phyloP scores from a whole-genome alignment of 2,888 invertebrate genomes.

The Drepana falcataria region DNA sequence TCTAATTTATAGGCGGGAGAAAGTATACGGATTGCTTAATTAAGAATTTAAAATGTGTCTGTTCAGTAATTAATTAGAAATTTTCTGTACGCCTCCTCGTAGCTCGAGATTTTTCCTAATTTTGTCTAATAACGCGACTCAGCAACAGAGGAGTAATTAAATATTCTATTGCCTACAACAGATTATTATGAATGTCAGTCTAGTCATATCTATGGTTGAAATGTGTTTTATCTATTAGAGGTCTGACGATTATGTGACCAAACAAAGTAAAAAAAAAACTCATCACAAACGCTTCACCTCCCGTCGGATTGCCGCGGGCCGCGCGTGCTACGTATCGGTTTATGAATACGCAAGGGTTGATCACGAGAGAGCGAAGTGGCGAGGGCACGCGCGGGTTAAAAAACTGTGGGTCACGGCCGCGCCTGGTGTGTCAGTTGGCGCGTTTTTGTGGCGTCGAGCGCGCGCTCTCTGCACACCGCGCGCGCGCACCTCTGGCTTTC shows the following conservation, averaged over 20 bases:
- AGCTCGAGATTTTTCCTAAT: slow-evolving; percentile 36
- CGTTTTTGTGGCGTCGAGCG: slow-evolving; percentile 48
- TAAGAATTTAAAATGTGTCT: slow-evolving; percentile 78
- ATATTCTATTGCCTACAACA: neutral
- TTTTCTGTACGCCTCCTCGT: slow-evolving; percentile 51
- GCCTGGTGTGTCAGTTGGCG: slow-evolving; percentile 46
- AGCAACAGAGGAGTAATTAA: neutral
- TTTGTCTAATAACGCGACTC: slow-evolving; percentile 27
- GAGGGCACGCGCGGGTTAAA: slow-evolving; percentile 64
- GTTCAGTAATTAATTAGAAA: slow-evolving; percentile 74
- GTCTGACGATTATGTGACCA: neutral
- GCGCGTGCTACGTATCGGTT: slow-evolving; percentile 44
- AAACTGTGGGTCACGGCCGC: slow-evolving; percentile 63
- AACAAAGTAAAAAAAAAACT: neutral
- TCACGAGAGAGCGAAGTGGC: slow-evolving; percentile 30
- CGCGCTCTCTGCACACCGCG: slow-evolving; percentile 38
- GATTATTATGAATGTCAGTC: neutral
- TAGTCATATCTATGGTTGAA: neutral
- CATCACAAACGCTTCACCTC: neutral
- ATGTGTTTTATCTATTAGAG: neutral
- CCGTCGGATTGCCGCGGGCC: neutral
- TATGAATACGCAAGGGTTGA: slow-evolving; percentile 73
- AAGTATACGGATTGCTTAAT: slow-evolving; percentile 77
- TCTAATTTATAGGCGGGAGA: slow-evolving; percentile 78
- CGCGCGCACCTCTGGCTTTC: slow-evolving; percentile 33